Percentiles rank a stretch among this genome's conserved stretches.
Evolutionary conservation across 2,888 invertebrate genomes (phyloP).

Genomic region (Asteroscopus sphinx): DNA sequence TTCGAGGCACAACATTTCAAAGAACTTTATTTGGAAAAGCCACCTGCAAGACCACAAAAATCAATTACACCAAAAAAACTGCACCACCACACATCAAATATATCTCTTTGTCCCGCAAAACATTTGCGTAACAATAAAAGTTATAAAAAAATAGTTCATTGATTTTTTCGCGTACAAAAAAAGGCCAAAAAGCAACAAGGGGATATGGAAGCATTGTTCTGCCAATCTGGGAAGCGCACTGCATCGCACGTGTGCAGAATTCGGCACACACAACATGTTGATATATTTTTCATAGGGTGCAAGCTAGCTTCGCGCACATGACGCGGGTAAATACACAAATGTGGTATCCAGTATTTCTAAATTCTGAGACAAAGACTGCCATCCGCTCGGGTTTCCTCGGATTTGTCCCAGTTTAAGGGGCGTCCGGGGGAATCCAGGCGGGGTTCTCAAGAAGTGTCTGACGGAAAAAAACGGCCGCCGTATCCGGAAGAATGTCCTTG

Average conservation of each 20-base stretch:
- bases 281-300: conserved; percentile 9
- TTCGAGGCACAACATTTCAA: neutral
- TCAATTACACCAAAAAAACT: conserved; percentile 6
- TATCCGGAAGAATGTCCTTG: no score
- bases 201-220: conserved; percentile 44
- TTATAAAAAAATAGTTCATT: conserved; percentile 28
- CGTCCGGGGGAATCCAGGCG: no score
- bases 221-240: conserved; percentile 24
- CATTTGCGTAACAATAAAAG: conserved; percentile 32
- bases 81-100: neutral
- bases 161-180: conserved; percentile 26
- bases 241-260: conserved; percentile 47
- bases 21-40: conserved; percentile 7
- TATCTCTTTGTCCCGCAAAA: conserved; percentile 7
- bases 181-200: conserved; percentile 26
- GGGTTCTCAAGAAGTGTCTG: no score
- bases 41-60: conserved; percentile 1
- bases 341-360: no score
- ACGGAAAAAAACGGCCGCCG: no score
- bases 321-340: neutral
- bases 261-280: conserved; percentile 28
- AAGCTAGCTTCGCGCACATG: neutral
- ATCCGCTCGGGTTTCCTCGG: no score
- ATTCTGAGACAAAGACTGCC: no score
- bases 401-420: no score